phyloP scores from a whole-genome alignment of 1,140 invertebrate genomes.

The Eumeta japonica region DNA sequence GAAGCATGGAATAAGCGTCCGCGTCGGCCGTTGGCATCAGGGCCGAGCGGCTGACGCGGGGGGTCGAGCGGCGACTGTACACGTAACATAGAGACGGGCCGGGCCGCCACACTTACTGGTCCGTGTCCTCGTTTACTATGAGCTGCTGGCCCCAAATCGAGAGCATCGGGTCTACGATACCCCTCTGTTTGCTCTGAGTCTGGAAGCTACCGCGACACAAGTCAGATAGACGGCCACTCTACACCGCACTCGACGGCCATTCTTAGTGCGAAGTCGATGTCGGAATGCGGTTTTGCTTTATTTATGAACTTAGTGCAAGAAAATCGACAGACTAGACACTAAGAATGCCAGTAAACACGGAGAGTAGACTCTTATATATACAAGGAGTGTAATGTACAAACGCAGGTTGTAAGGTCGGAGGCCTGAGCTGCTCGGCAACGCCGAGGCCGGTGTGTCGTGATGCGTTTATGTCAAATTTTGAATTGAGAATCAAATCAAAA shows the following conservation, averaged over 20 bases:
- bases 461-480: conserved; percentile 24
- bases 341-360: too few relatives aligned
- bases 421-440: conserved; percentile 2
- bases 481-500: too few relatives aligned
- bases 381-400: too few relatives aligned
- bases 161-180: conserved; percentile 95
- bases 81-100: too few relatives aligned
- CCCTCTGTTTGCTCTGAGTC: conserved; percentile 89
- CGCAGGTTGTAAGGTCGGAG: too few relatives aligned
- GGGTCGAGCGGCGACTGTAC: conserved; percentile 15
- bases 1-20: conserved; percentile 5
- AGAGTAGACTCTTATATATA: too few relatives aligned
- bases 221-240: conserved; percentile 29
- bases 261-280: too few relatives aligned
- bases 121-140: conserved; percentile 93
- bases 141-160: conserved; percentile 96
- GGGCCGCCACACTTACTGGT: conserved; percentile 97
- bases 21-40: too few relatives aligned
- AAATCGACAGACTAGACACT: too few relatives aligned
- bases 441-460: conserved; percentile 23
- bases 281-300: too few relatives aligned
- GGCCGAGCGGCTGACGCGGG: conserved; percentile 15
- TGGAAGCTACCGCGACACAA: conserved; percentile 77
- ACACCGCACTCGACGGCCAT: conserved; percentile 5
- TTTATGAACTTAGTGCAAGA: too few relatives aligned